These are phyloP conservation scores for Kryptolebias ocellatus DNA, from an alignment of 2,797 vertebrate genomes.

Conservation along the genomic window DNA sequence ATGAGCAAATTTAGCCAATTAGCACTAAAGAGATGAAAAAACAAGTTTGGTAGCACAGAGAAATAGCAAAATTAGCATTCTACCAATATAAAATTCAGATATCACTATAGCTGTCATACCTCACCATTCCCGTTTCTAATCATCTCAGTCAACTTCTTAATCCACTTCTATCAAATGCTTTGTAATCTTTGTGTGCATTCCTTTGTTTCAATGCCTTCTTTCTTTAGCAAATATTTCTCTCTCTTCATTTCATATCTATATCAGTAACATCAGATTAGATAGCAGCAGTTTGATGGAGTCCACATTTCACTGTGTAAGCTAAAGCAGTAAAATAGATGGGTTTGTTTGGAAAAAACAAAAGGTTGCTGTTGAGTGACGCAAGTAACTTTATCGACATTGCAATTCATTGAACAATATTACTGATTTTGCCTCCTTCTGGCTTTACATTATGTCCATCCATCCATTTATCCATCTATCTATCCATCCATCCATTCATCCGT, in stretches of 20 bases:
- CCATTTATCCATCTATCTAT: background rate
- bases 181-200: constrained; percentile 48
- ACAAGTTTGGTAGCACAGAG: background rate
- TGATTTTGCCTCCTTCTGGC: background rate
- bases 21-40: no score
- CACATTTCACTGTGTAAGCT: constrained; percentile 28
- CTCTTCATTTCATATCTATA: constrained; percentile 33
- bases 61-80: background rate
- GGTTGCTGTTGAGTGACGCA: constrained; percentile 17
- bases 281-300: constrained; percentile 51
- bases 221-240: constrained; percentile 22
- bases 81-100: background rate
- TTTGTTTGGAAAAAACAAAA: constrained; percentile 2
- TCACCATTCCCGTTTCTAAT: constrained; percentile 52
- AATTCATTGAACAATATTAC: background rate
- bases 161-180: constrained; percentile 57
- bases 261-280: constrained; percentile 42
- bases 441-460: background rate
- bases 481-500: background rate
- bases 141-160: constrained; percentile 53
- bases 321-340: constrained; percentile 24
- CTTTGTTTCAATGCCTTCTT: constrained; percentile 24
- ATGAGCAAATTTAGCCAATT: no score
- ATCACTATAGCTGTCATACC: constrained; percentile 46
- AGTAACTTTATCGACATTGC: constrained; percentile 21